Evolutionary conservation across 2,113 vertebrate genomes (phyloP).

Genomic region (Catagonus wagneri): DNA sequence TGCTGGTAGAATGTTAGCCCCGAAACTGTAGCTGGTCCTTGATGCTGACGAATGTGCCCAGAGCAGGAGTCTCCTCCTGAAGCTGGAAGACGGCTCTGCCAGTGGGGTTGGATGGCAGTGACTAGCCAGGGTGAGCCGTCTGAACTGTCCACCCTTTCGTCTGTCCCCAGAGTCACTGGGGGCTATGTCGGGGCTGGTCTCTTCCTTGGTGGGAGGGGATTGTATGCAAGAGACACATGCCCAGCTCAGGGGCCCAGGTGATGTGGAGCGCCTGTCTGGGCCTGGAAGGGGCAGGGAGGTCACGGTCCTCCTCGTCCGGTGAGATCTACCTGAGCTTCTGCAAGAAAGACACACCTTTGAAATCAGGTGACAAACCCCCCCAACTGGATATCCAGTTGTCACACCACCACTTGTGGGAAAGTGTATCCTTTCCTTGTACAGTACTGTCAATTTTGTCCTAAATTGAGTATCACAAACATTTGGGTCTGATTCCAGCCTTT

Average conservation of each 20-base stretch:
- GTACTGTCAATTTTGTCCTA: neutral
- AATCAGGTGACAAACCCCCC: neutral
- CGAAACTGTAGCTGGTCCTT: neutral
- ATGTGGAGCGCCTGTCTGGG: neutral
- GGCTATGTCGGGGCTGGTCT: neutral
- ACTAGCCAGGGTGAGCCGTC: neutral
- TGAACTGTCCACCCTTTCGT: neutral
- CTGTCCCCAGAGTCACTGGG: neutral
- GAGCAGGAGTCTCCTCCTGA: neutral
- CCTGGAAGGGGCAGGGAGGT: neutral
- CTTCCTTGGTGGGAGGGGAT: neutral
- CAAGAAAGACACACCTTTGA: neutral
- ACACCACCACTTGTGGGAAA: neutral
- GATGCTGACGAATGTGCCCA: neutral
- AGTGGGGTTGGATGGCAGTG: neutral
- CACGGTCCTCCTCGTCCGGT: rapidly evolving
- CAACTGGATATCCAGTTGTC: neutral
- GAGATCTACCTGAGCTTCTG: neutral
- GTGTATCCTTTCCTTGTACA: neutral
- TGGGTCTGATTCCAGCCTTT: neutral
- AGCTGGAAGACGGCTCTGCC: neutral
- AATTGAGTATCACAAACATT: neutral
- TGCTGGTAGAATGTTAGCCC: neutral
- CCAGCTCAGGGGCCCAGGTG: neutral
- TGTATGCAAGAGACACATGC: neutral